Percentiles rank a stretch among this genome's conserved stretches.
These are phyloP conservation scores for Carettochelys insculpta DNA, from an alignment of 2,113 vertebrate species.

Conservation along the genomic window DNA sequence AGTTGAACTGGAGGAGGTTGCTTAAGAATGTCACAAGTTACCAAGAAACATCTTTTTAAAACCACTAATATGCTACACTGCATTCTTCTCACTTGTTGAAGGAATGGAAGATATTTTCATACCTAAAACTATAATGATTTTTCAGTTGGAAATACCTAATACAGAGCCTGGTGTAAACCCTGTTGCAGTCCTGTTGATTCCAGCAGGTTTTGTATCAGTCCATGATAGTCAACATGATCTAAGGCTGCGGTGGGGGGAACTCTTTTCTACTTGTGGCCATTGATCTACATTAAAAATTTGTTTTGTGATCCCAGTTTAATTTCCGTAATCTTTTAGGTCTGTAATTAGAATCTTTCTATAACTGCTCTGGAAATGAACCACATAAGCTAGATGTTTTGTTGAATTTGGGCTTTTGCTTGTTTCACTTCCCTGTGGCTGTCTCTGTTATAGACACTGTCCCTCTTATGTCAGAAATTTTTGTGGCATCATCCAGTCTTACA, in stretches of 20 bases:
- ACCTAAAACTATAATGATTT: neutral
- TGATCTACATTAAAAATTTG: too few species aligned
- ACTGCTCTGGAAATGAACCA: neutral
- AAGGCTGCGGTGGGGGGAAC: neutral
- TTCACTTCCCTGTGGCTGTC: neutral
- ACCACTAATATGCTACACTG: rapidly evolving
- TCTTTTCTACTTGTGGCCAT: too few species aligned
- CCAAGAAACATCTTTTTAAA: neutral
- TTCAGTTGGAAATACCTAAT: rapidly evolving
- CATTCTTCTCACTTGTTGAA: rapidly evolving
- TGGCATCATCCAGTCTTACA: neutral
- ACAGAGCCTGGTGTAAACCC: neutral
- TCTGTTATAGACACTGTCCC: neutral
- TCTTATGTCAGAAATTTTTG: rapidly evolving
- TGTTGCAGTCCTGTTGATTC: rapidly evolving
- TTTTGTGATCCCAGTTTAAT: neutral
- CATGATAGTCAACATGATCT: neutral
- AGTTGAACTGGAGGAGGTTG: neutral
- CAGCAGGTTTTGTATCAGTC: neutral
- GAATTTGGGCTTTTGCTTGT: neutral
- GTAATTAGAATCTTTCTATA: neutral
- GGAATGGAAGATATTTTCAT: neutral
- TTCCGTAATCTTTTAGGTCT: neutral
- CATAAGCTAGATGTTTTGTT: neutral
- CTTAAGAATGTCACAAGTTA: neutral